Evolutionary conservation across 1,140 invertebrate species (phyloP), one percentile per base, ranked within the genome.

Genomic region (Halyomorpha halys): DNA sequence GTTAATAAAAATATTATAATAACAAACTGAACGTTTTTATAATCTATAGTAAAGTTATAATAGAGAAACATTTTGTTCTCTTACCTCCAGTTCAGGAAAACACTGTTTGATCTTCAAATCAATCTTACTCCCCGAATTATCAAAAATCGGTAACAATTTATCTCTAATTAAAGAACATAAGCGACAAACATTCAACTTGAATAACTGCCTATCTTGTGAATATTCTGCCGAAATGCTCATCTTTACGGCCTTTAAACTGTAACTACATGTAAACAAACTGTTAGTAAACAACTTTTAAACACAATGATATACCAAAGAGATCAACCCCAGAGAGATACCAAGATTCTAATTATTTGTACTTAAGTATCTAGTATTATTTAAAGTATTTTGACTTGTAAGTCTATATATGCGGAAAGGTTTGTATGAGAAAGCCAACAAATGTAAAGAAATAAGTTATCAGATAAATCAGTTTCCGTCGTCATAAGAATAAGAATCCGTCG

Each of bases 71-170:
- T 44, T 14, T 13, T 9, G 3, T 63, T 59, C 6, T 19, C 39
- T 65, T 60, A 65, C 64, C 18, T 65, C 34, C 18, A 65, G 18
- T 6, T 25, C 23, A 16, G 56, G 64, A 11, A 65, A 56, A 18
- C 56, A 60, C 23, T 65, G 54, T 53, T 65, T 65, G n/a, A 65
- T 60, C 30, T 61, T 61, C 14, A 45, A 14, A 45, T 61, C 64
- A 30, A 65, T n/a, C 19, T 60, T 47, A 45, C 59, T 65, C 27
- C 56, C 64, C 4, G 56, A 34, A 59, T 30, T 65, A 34, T 65
- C 64, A 19, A 65, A 65, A 34, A 65, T 65, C 4, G 64, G 64
- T 21, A 65, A 47, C 9, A 65, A 15, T 27, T 65, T 65, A 21
- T 65, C 64, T 21, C 44, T 44, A 4, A 45, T 56, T 16, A 49